Conservation (phyloP, 2,797 vertebrate species). For the Sus cebifrons region DNA sequence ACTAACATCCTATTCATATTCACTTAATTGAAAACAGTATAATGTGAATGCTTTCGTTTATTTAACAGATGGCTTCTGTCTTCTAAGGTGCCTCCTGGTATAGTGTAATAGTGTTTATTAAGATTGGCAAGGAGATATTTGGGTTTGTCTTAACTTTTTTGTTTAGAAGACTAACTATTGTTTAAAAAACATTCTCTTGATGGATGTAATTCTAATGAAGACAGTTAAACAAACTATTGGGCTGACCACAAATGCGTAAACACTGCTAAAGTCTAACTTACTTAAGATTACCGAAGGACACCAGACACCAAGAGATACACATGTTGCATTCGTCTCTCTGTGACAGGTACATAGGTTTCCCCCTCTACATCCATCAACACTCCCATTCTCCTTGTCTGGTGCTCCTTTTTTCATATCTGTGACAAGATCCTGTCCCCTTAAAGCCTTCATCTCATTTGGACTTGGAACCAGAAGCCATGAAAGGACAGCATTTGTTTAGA, state of each 20-base stretch:
- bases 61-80: conserved; percentile 66
- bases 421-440: conserved; percentile 44
- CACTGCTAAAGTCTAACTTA: not conserved
- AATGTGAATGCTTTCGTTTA: conserved; percentile 33
- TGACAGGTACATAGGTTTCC: not conserved
- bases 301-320: not conserved
- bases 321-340: not conserved
- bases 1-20: not conserved
- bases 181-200: conserved; percentile 64
- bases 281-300: not conserved
- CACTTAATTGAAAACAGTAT: conserved; percentile 22
- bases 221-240: conserved; percentile 48
- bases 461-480: conserved; percentile 68
- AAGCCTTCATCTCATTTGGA: conserved; percentile 56
- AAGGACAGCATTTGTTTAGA: conserved; percentile 78
- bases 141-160: conserved; percentile 61
- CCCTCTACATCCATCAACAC: not conserved
- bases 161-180: conserved; percentile 60
- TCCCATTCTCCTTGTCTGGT: not conserved
- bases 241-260: conserved; percentile 9
- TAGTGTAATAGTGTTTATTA: conserved; percentile 34
- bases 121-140: conserved; percentile 44
- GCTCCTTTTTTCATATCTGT: not conserved
- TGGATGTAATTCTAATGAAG: conserved; percentile 46
- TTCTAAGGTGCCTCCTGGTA: conserved; percentile 25